Percentiles rank a stretch among this genome's conserved stretches.
phyloP scores from a whole-genome alignment of 2,888 invertebrate genomes.

The Frankliniella intonsa region DNA sequence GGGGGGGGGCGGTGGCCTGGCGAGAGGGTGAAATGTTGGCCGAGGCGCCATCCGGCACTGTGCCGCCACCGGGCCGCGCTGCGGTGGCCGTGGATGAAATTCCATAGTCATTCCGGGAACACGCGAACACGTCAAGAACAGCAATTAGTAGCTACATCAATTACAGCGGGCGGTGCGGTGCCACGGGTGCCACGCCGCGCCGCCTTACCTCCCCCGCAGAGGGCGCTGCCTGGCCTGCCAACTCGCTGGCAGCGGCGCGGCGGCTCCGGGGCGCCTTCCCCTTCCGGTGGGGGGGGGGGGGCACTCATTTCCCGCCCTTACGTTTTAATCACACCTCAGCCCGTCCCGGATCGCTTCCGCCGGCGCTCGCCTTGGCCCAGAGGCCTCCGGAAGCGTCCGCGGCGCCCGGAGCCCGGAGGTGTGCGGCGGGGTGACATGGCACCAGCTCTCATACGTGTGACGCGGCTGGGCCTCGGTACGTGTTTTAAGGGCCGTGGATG shows the following conservation, averaged over 20 bases:
- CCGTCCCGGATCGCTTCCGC: conserved; percentile 17
- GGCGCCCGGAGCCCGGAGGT: neutral
- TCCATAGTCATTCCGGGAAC: conserved; percentile 4
- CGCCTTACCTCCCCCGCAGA: neutral
- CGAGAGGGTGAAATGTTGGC: neutral
- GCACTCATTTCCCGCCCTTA: conserved; percentile 19
- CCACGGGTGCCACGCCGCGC: neutral
- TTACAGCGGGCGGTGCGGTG: neutral
- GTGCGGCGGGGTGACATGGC: too few species aligned
- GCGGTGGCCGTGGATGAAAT: neutral
- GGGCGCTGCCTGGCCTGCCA: too few species aligned
- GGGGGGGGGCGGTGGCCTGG: too few species aligned
- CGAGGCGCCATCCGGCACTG: neutral
- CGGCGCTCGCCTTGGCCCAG: neutral
- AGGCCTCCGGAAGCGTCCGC: neutral
- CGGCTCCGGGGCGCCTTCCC: neutral
- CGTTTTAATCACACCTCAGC: conserved; percentile 16
- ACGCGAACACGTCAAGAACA: conserved; percentile 1
- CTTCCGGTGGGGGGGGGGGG: neutral
- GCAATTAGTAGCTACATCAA: conserved; percentile 16
- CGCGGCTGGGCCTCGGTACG: too few species aligned
- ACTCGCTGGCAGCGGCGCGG: too few species aligned
- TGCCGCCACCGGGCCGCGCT: neutral
- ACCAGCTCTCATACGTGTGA: too few species aligned
- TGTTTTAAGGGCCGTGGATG: too few species aligned